Evolutionary conservation across 2,888 invertebrate genomes (phyloP).

Genomic region (Scelioninae gen. 1): DNA sequence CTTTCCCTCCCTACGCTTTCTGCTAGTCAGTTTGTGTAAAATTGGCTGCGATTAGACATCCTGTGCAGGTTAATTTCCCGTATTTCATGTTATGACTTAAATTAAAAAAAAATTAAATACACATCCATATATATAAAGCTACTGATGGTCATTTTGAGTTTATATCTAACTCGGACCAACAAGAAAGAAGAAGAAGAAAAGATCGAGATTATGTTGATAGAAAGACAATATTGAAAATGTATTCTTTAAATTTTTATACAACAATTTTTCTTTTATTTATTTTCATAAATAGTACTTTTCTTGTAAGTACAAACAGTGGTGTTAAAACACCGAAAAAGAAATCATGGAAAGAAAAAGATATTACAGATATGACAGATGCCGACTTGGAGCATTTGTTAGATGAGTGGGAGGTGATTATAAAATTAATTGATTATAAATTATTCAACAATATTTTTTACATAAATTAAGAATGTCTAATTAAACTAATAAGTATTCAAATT

Average conservation of each 20-base stretch:
- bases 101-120: no score
- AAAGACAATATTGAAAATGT: conserved; percentile 39
- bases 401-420: conserved; percentile 91
- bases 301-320: conserved; percentile 40
- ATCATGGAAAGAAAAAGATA: conserved; percentile 96
- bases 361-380: conserved; percentile 95
- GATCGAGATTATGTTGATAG: background rate
- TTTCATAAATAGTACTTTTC: conserved; percentile 24
- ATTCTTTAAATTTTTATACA: background rate
- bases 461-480: background rate
- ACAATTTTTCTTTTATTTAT: conserved; percentile 30
- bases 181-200: no score
- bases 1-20: no score
- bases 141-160: no score
- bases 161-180: no score
- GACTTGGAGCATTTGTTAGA: conserved; percentile 96
- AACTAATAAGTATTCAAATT: no score
- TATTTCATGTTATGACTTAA: no score
- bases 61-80: no score
- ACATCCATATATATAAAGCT: no score
- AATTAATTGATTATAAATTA: background rate
- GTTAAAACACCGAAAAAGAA: conserved; percentile 87
- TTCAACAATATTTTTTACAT: background rate
- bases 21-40: no score
- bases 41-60: no score